Percentiles rank a stretch among this genome's conserved stretches.
Evolutionary conservation across 2,113 vertebrate species (phyloP).

Genomic region (Ibidorhyncha struthersii): DNA sequence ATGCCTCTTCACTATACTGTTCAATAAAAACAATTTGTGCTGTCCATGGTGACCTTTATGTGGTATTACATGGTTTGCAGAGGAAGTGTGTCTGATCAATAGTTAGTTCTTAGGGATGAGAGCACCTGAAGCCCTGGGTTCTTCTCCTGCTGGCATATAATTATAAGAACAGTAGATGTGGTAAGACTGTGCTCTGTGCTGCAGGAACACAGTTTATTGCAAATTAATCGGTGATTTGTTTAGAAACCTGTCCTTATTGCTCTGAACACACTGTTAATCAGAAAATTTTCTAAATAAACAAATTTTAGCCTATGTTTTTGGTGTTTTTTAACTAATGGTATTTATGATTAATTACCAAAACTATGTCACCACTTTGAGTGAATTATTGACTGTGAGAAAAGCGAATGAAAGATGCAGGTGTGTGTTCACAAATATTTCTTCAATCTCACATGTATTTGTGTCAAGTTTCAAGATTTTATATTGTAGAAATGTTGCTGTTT

Average conservation of each 20-base stretch:
- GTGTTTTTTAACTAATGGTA: not conserved
- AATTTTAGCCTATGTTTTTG: not conserved
- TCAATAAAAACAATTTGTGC: constrained; percentile 56
- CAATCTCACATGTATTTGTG: not conserved
- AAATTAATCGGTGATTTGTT: not conserved
- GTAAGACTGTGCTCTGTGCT: not conserved
- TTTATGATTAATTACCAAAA: not conserved
- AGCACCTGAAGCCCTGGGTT: not conserved
- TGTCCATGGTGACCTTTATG: constrained; percentile 6
- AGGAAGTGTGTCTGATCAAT: constrained; percentile 31
- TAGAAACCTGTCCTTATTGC: not conserved
- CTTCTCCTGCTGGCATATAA: not conserved
- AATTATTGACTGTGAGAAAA: not conserved
- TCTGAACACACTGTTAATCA: not conserved
- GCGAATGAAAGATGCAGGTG: not conserved
- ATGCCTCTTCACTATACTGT: not conserved
- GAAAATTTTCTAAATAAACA: not conserved
- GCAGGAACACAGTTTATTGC: not conserved
- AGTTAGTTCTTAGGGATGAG: not conserved
- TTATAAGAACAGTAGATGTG: not conserved
- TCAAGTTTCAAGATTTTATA: not conserved
- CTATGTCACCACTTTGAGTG: not conserved
- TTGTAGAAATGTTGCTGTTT: not conserved
- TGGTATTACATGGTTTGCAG: constrained; percentile 14
- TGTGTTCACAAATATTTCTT: not conserved